These are phyloP conservation scores for Gibbula magus DNA, from an alignment of 2,888 invertebrate genomes.

Conservation along the genomic window DNA sequence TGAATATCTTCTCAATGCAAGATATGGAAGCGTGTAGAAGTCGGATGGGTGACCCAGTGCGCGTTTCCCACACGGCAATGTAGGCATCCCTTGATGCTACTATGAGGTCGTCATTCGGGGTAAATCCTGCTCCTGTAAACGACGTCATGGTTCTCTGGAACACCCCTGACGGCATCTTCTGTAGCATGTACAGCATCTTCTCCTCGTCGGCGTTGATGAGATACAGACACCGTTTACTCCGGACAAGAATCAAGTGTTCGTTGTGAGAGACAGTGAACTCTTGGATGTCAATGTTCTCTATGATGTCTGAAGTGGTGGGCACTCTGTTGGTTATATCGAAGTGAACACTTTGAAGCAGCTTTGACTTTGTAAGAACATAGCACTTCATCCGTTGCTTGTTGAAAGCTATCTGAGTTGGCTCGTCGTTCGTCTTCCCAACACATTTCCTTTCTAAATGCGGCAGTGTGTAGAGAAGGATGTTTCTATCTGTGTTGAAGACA, in stretches of 20 bases:
- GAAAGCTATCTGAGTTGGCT: conserved; percentile 58
- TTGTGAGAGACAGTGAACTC: conserved; percentile 55
- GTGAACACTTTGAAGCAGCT: conserved; percentile 52
- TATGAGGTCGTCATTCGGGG: conserved; percentile 59
- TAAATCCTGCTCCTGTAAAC: conserved; percentile 67
- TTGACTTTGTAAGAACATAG: conserved; percentile 58
- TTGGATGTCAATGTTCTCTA: conserved; percentile 59
- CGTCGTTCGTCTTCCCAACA: conserved; percentile 55
- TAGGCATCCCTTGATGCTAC: conserved; percentile 66
- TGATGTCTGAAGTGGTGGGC: conserved; percentile 47
- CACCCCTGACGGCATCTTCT: conserved; percentile 59
- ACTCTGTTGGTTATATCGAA: conserved; percentile 58
- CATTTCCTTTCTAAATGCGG: conserved; percentile 64
- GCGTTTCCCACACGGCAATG: conserved; percentile 65
- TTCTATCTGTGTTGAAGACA: conserved; percentile 57
- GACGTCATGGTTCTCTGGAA: conserved; percentile 60
- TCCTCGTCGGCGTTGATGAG: conserved; percentile 54
- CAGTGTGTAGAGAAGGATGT: conserved; percentile 56
- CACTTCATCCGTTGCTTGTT: conserved; percentile 52
- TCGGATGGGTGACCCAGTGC: conserved; percentile 58
- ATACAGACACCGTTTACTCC: conserved; percentile 58
- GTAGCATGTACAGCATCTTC: conserved; percentile 48
- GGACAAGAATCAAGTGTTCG: conserved; percentile 54
- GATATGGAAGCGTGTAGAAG: conserved; percentile 61
- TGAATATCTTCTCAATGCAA: conserved; percentile 62